phyloP scores from a whole-genome alignment of 2,797 vertebrate genomes.

The Chiroxiphia lanceolata region DNA sequence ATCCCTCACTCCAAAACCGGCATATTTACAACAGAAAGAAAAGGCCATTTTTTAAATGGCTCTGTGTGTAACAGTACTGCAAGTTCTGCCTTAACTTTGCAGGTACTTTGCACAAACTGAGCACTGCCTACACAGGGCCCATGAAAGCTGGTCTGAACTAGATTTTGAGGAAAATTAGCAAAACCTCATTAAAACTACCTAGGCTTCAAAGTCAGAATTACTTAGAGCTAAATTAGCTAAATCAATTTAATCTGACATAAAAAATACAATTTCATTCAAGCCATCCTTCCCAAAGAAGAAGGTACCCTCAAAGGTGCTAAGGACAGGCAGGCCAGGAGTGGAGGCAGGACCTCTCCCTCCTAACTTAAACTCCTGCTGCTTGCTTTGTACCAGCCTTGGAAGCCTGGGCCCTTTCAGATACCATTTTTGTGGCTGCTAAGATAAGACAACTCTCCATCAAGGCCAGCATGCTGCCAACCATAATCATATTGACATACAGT shows the following conservation, averaged over 20 bases:
- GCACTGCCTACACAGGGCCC: background rate
- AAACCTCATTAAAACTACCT: background rate
- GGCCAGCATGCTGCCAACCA: background rate
- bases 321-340: background rate
- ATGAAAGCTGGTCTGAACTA: accelerated
- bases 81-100: background rate
- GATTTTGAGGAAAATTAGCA: background rate
- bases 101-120: background rate
- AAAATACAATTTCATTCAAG: background rate
- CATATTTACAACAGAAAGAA: background rate
- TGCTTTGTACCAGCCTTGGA: background rate
- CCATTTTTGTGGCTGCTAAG: background rate
- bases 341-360: background rate
- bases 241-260: background rate
- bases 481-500: background rate
- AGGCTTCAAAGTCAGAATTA: no score
- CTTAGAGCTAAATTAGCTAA: background rate
- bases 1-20: background rate
- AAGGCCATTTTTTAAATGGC: background rate
- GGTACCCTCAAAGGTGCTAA: background rate
- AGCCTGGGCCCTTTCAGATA: background rate
- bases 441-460: background rate
- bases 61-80: background rate
- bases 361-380: accelerated
- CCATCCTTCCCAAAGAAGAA: background rate